phyloP scores from a whole-genome alignment of 2,797 vertebrate genomes.

The Loriculus beryllinus region DNA sequence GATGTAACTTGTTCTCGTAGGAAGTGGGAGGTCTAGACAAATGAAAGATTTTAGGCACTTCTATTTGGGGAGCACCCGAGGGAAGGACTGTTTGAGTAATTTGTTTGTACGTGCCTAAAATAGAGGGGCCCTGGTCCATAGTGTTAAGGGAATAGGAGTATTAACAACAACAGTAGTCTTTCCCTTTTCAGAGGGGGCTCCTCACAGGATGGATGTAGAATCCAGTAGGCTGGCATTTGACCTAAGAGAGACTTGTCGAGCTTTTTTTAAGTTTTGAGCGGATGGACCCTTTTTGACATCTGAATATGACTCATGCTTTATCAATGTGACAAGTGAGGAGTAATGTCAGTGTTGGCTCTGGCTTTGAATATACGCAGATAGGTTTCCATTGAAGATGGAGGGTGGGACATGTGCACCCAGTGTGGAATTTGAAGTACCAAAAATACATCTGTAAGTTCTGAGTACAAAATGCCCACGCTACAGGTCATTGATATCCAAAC shows the following conservation, averaged over 20 bases:
- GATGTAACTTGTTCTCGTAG: neutral
- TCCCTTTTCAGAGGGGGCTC: neutral
- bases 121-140: neutral
- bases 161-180: neutral
- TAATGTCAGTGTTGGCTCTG: neutral
- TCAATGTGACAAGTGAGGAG: neutral
- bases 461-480: neutral
- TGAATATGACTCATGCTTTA: neutral
- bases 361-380: neutral
- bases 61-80: neutral
- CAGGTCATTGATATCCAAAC: neutral
- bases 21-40: neutral
- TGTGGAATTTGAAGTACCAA: neutral
- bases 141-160: neutral
- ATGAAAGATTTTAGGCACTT: neutral
- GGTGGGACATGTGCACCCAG: neutral
- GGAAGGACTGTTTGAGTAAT: neutral
- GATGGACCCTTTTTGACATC: neutral
- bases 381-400: neutral
- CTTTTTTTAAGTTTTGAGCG: neutral
- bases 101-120: slow-evolving; percentile 14
- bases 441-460: neutral
- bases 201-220: neutral
- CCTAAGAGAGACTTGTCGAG: neutral
- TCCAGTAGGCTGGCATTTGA: neutral